phyloP scores from a whole-genome alignment of 1,140 invertebrate species.

The Penaeus chinensis region DNA sequence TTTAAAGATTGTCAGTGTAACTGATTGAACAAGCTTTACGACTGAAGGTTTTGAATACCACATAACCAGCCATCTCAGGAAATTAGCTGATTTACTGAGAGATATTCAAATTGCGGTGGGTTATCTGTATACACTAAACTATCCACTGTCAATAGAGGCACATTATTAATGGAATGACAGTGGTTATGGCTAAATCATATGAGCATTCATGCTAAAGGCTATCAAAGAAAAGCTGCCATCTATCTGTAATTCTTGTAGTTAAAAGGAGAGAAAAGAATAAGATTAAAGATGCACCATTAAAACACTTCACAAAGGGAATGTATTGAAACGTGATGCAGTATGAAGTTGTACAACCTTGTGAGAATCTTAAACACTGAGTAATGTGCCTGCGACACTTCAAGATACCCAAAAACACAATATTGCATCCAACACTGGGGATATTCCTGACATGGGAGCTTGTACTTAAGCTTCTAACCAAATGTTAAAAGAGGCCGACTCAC shows the following conservation, averaged over 20 bases:
- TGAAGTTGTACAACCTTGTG: slow-evolving; percentile 42
- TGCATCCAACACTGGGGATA: slow-evolving; percentile 27
- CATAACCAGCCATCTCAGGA: background rate
- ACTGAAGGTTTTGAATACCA: no score
- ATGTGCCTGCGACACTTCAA: slow-evolving; percentile 19
- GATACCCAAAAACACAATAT: slow-evolving; percentile 20
- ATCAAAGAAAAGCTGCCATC: slow-evolving; percentile 40
- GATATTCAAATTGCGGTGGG: slow-evolving; percentile 5
- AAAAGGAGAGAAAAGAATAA: background rate
- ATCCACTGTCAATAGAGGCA: slow-evolving; percentile 27
- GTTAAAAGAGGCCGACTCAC: no score
- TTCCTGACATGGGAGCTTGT: slow-evolving; percentile 33
- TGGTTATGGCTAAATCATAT: slow-evolving; percentile 33
- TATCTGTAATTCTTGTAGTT: slow-evolving; percentile 36
- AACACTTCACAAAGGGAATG: slow-evolving; percentile 48
- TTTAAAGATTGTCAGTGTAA: no score
- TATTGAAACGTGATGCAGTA: slow-evolving; percentile 40
- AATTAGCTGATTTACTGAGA: background rate
- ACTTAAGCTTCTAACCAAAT: slow-evolving; percentile 16
- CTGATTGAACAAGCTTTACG: no score
- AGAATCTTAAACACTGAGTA: slow-evolving; percentile 39
- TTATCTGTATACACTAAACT: background rate
- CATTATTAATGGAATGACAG: slow-evolving; percentile 35
- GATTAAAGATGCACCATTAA: slow-evolving; percentile 39
- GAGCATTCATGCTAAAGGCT: background rate